Evolutionary conservation across 92 coral and sea anemone genomes (phyloP).

Genomic region (Virgularia gustaviana): DNA sequence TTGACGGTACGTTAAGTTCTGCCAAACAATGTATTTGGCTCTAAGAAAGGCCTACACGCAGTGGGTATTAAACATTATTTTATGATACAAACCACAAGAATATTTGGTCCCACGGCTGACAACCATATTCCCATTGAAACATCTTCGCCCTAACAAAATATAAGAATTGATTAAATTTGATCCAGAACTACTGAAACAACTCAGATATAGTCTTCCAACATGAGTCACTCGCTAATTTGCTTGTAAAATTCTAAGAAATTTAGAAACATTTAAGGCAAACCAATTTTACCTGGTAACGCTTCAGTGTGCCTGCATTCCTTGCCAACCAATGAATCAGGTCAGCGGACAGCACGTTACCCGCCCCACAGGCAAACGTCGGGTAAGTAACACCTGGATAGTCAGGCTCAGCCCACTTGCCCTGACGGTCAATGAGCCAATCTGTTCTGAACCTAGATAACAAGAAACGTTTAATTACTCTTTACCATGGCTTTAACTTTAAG

Average conservation of each 20-base stretch:
- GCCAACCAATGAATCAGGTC: slow-evolving; percentile 97
- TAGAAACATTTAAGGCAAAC: too few relatives aligned
- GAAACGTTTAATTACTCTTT: background rate
- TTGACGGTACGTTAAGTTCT: background rate
- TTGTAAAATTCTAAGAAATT: too few relatives aligned
- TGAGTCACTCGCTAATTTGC: too few relatives aligned
- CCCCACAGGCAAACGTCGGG: slow-evolving; percentile 97
- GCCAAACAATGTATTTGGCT: too few relatives aligned
- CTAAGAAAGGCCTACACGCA: too few relatives aligned
- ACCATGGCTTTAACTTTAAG: too few relatives aligned
- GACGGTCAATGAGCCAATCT: slow-evolving; percentile 88
- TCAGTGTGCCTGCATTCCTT: slow-evolving; percentile 62
- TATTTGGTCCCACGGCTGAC: slow-evolving; percentile 65
- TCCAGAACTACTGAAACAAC: too few relatives aligned
- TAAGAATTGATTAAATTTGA: too few relatives aligned
- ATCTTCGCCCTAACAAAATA: slow-evolving; percentile 68
- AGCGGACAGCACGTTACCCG: slow-evolving; percentile 87
- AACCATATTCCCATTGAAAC: slow-evolving; percentile 85
- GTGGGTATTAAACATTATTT: background rate
- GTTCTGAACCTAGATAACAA: slow-evolving; percentile 66
- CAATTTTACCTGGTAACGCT: slow-evolving; percentile 85
- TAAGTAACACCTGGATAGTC: slow-evolving; percentile 74
- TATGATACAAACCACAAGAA: slow-evolving; percentile 53
- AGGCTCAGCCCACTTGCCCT: slow-evolving; percentile 93
- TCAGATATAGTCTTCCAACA: too few relatives aligned